phyloP scores from a whole-genome alignment of 2,113 vertebrate species.

The Phrynosoma platyrhinos region DNA sequence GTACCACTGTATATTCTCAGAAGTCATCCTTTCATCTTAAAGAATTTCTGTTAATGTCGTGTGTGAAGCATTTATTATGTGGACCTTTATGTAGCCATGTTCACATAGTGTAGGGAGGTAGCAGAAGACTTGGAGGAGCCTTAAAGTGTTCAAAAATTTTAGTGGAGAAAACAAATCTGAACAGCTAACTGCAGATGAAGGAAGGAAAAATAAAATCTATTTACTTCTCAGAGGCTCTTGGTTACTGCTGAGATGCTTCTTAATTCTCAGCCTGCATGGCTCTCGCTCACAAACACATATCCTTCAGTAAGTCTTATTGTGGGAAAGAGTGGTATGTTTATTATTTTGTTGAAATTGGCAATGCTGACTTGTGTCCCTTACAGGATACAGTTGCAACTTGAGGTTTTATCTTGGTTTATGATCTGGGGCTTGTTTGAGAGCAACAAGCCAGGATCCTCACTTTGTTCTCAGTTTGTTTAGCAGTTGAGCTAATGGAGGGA shows the following conservation, averaged over 20 bases:
- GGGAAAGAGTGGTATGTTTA: neutral
- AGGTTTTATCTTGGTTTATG: neutral
- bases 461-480: neutral
- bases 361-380: neutral
- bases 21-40: neutral
- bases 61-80: neutral
- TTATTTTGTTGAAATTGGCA: neutral
- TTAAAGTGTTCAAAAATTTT: neutral
- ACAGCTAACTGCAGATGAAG: no score
- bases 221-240: neutral
- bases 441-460: neutral
- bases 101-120: neutral
- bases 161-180: no score
- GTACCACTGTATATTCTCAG: no score
- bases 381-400: neutral
- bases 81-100: neutral
- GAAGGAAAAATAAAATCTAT: neutral
- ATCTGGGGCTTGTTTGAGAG: neutral
- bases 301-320: no score
- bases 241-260: no score
- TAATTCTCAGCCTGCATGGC: no score
- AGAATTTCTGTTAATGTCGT: neutral
- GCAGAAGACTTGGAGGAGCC: neutral
- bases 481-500: no score
- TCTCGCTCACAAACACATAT: no score